Conservation (phyloP, 2,888 invertebrate species). For the Pristionchus mayeri region DNA sequence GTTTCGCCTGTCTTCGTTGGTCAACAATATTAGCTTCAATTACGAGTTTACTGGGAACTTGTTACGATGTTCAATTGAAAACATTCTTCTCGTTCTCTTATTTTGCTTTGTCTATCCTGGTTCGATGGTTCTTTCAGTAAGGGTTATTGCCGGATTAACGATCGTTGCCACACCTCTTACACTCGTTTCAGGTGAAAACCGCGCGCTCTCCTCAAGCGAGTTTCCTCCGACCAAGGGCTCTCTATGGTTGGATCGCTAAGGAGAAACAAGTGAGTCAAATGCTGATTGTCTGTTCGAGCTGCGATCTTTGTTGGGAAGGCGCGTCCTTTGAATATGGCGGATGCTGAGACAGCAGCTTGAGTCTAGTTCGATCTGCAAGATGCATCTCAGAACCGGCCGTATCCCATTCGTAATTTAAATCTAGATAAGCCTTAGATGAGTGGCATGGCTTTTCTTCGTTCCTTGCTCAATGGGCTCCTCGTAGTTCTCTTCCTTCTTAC, state of each 20-base stretch:
- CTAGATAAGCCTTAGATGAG: background rate
- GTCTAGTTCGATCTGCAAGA: background rate
- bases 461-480: background rate
- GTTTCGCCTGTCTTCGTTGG: background rate
- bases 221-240: background rate
- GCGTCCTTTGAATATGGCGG: background rate
- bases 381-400: background rate
- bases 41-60: background rate
- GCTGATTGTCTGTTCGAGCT: background rate
- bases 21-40: background rate
- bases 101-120: background rate
- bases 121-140: background rate
- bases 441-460: background rate
- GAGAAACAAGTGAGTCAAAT: constrained; percentile 11
- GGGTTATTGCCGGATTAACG: background rate
- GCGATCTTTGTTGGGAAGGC: background rate
- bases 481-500: background rate
- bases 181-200: background rate
- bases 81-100: background rate
- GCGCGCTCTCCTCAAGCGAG: background rate
- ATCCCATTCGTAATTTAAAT: background rate
- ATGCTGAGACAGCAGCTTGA: background rate
- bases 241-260: constrained; percentile 28
- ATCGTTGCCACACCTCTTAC: constrained; percentile 6
- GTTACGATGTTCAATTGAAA: constrained; percentile 8